Conservation (phyloP, 1,140 invertebrate species). For the Capitella teleta region DNA sequence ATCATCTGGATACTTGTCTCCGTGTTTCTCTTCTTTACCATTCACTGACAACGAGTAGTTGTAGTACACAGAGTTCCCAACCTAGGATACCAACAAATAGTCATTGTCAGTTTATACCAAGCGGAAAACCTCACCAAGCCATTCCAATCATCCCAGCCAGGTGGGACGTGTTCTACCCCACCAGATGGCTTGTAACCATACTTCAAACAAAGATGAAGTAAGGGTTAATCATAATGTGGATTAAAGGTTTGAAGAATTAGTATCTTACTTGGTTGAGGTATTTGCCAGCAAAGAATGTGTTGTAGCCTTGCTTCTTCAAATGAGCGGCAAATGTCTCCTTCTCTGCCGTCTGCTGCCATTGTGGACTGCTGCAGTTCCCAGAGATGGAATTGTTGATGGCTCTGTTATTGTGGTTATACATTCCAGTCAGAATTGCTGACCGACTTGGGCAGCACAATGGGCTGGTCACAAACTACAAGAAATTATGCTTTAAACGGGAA, state of each 20-base stretch:
- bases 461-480: conserved; percentile 52
- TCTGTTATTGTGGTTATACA: conserved; percentile 70
- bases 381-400: conserved; percentile 63
- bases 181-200: conserved; percentile 51
- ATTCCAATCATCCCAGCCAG: conserved; percentile 70
- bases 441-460: conserved; percentile 83
- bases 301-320: conserved; percentile 55
- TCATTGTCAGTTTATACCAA: background rate
- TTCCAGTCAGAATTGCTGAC: conserved; percentile 70
- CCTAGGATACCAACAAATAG: conserved; percentile 14
- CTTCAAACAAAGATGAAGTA: conserved; percentile 33
- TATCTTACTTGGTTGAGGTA: conserved; percentile 67
- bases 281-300: conserved; percentile 74
- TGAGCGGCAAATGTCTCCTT: conserved; percentile 54
- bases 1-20: conserved; percentile 49
- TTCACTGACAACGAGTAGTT: conserved; percentile 78
- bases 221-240: background rate
- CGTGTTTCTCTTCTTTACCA: conserved; percentile 50
- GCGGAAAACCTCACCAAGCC: conserved; percentile 46
- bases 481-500: background rate
- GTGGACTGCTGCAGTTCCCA: conserved; percentile 60
- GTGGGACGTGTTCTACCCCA: conserved; percentile 56
- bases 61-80: conserved; percentile 78
- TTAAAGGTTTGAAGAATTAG: background rate
- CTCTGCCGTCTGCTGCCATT: conserved; percentile 58